These are phyloP conservation scores for Capreolus pygargus DNA, from an alignment of 2,113 vertebrate species.

Conservation along the genomic window DNA sequence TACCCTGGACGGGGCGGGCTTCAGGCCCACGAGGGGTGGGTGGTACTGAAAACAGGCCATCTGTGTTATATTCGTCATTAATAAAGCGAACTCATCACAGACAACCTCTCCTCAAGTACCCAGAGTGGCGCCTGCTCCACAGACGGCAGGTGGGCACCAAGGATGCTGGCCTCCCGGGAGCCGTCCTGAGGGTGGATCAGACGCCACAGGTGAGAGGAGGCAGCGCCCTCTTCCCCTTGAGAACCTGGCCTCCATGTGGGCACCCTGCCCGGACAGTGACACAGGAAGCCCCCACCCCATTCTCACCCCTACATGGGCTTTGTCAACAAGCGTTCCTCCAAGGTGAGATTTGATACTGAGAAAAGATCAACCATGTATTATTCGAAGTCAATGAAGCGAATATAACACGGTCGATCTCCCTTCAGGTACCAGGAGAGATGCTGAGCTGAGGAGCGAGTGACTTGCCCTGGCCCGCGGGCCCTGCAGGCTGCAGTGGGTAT, in stretches of 20 bases:
- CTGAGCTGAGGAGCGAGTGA: not conserved
- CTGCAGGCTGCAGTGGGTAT: slow-evolving; percentile 37
- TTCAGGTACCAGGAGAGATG: slow-evolving; percentile 58
- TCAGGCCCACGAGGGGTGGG: not conserved
- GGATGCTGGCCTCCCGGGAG: not conserved
- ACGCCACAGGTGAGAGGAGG: not conserved
- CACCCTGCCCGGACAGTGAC: accelerated
- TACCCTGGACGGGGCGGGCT: slow-evolving; percentile 17
- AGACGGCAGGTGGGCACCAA: accelerated
- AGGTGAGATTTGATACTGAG: slow-evolving; percentile 68
- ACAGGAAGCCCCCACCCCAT: accelerated
- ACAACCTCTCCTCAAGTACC: slow-evolving; percentile 74
- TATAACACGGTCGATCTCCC: slow-evolving; percentile 74
- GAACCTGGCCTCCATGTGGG: not conserved
- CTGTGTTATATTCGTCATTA: slow-evolving; percentile 77
- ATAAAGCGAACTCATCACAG: slow-evolving; percentile 77
- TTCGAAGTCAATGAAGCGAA: slow-evolving; percentile 70
- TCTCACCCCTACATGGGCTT: not conserved
- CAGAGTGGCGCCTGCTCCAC: not conserved
- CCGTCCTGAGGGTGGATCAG: not conserved
- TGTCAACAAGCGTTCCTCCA: slow-evolving; percentile 7
- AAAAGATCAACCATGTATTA: slow-evolving; percentile 77
- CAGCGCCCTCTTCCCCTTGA: accelerated
- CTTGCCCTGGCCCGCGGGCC: not conserved
- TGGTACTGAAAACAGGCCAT: slow-evolving; percentile 72